These are phyloP conservation scores for Neotragus pygmaeus DNA, from an alignment of 2,113 vertebrate species.

Conservation along the genomic window DNA sequence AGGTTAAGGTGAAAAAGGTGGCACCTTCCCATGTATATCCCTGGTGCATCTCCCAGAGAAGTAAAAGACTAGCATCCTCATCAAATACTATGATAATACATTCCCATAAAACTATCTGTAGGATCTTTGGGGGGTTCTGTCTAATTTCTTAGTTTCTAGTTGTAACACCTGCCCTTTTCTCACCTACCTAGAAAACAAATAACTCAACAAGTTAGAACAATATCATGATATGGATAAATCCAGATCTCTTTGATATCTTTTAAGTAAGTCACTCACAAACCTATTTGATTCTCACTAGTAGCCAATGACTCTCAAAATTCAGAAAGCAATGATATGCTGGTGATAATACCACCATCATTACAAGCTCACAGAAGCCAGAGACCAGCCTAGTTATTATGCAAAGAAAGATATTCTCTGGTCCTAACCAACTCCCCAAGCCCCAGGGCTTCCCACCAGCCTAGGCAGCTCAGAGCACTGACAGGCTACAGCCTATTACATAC, in stretches of 20 bases:
- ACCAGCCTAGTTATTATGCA: too few relatives aligned
- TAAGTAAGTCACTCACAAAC: background rate
- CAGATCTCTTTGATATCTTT: background rate
- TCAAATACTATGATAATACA: background rate
- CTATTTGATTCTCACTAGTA: background rate
- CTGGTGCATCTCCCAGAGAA: background rate
- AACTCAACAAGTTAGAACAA: background rate
- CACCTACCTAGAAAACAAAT: background rate
- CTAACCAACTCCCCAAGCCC: background rate
- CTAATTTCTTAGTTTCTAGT: background rate
- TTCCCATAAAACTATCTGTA: background rate
- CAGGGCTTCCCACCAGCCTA: background rate
- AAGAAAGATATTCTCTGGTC: background rate
- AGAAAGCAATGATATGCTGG: background rate
- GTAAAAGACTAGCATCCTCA: background rate
- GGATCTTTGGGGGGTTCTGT: background rate
- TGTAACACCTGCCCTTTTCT: background rate
- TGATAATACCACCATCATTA: fast-evolving
- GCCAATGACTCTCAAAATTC: background rate
- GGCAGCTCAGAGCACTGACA: background rate
- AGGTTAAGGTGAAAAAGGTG: background rate
- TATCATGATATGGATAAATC: background rate
- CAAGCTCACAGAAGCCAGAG: background rate
- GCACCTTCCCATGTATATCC: background rate
- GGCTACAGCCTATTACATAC: background rate